Evolutionary conservation across 1,140 invertebrate species (phyloP), one percentile per base, ranked within the genome.

Genomic region (Formica exsecta): DNA sequence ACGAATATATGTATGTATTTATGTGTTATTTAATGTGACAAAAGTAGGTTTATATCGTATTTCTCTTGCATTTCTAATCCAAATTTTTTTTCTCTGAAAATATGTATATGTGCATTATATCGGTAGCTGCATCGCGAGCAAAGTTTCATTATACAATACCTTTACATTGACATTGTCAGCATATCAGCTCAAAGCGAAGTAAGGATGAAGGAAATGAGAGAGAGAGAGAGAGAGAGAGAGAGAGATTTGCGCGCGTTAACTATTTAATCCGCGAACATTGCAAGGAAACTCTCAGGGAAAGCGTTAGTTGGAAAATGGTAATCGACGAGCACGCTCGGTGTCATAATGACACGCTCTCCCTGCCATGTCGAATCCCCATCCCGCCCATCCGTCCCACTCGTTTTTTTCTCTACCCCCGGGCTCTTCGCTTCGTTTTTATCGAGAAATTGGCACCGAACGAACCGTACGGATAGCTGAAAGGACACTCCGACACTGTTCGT

Each of bases 371-470:
- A 29, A 3, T 25, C 9, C 51, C 51, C 62, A 38, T 8, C 65
- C 36, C 29, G 0, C 48, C 41, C 22, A 16, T 51, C 51, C 48
- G 13, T 5, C 54, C 36, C 16, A 0, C 22, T 54, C 22, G 48
- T 51, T 51, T 25, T 22, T 54, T 16, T 19, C 4, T 11, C 22
- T 51, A 8, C 13, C 22, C 8, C 54, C 62, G 19, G 13, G n/a
- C 25, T 48, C 57, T 48, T n/a, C 29, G 48, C n/a, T 81, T 54
- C 80, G 76, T 86, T 85, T 87, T 87, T 77, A 85, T 88, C 77
- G 76, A 88, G 29, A n/a, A 88, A 88, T 88, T 90, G 85, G 87
- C 87, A 86, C 44, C 88, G 64, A 73, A 61, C 44, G 71, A 85
- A 71, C 79, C 59, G 59, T 71, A 65, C 66, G 29, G 68, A 76